These are phyloP conservation scores for Hapalemur alaotrensis DNA, from an alignment of 2,797 vertebrate species.

Conservation along the genomic window DNA sequence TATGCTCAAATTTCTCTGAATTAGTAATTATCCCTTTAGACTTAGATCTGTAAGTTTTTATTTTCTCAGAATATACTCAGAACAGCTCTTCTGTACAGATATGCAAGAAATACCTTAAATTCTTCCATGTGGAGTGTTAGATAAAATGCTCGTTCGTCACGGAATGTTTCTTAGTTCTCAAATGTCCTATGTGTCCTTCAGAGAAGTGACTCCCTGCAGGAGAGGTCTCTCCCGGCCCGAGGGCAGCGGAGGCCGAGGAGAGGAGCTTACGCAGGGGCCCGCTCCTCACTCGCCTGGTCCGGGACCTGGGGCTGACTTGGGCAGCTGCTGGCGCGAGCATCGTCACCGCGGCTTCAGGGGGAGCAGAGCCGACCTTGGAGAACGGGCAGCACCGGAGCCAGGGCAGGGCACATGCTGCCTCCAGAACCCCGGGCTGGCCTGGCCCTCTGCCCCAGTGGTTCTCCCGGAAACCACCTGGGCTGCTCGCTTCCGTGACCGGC, in stretches of 20 bases:
- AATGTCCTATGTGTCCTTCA: neutral
- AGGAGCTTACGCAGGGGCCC: neutral
- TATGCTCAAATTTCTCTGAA: neutral
- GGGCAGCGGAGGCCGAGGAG: neutral
- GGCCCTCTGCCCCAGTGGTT: fast-evolving
- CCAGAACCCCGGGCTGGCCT: neutral
- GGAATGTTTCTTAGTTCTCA: neutral
- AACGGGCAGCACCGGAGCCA: too few relatives aligned
- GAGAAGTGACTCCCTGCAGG: neutral
- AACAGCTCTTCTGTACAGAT: neutral
- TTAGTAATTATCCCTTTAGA: neutral
- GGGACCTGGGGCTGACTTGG: neutral
- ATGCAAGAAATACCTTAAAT: neutral
- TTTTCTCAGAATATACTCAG: neutral
- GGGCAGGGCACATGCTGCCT: neutral
- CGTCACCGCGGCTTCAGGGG: neutral
- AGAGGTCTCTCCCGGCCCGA: neutral
- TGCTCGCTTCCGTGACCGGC: neutral
- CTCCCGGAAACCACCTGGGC: neutral
- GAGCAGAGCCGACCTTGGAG: neutral
- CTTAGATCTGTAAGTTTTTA: neutral
- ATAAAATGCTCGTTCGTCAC: neutral
- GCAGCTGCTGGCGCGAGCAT: neutral
- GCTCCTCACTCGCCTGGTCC: neutral
- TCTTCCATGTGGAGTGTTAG: neutral